Percentiles rank a stretch among this genome's conserved stretches.
Evolutionary conservation across 1,140 invertebrate species (phyloP).

Genomic region (Bathynomus jamesi): DNA sequence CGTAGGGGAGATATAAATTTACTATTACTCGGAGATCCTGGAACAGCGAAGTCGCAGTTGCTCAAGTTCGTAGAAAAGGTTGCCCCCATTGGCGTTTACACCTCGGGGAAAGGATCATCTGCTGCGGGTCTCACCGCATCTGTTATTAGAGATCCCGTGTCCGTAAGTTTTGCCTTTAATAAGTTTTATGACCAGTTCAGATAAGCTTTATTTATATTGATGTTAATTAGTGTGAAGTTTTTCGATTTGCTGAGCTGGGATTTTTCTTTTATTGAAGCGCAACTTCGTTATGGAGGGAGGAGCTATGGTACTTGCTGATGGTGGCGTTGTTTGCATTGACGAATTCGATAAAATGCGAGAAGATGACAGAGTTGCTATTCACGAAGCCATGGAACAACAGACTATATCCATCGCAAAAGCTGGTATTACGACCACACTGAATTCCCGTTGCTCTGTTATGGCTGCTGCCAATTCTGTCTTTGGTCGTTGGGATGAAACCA

Average conservation of each 20-base stretch:
- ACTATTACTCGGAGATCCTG: constrained; percentile 91
- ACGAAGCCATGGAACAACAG: constrained; percentile 99
- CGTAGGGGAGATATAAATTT: constrained; percentile 96
- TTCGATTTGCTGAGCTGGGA: neutral
- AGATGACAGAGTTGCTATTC: constrained; percentile 97
- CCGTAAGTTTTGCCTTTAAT: constrained; percentile 52
- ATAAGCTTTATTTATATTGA: too few species aligned
- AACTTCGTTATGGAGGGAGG: constrained; percentile 99
- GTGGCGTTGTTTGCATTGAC: constrained; percentile 98
- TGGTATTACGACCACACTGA: constrained; percentile 96
- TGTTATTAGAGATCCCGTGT: constrained; percentile 83
- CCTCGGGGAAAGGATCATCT: constrained; percentile 97
- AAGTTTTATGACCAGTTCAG: too few species aligned
- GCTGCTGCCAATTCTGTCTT: constrained; percentile 98
- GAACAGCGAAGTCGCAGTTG: constrained; percentile 96
- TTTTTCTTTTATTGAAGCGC: constrained; percentile 53
- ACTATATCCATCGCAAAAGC: constrained; percentile 99
- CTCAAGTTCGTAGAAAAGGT: constrained; percentile 96
- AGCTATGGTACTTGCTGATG: constrained; percentile 98
- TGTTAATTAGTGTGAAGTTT: neutral
- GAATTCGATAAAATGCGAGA: constrained; percentile 99
- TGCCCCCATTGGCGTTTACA: constrained; percentile 93
- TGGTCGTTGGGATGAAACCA: constrained; percentile 96
- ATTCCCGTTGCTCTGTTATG: constrained; percentile 94
- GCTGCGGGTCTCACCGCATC: constrained; percentile 98